Evolutionary conservation across 2,797 vertebrate genomes (phyloP).

Genomic region (Malurus leucopterus): DNA sequence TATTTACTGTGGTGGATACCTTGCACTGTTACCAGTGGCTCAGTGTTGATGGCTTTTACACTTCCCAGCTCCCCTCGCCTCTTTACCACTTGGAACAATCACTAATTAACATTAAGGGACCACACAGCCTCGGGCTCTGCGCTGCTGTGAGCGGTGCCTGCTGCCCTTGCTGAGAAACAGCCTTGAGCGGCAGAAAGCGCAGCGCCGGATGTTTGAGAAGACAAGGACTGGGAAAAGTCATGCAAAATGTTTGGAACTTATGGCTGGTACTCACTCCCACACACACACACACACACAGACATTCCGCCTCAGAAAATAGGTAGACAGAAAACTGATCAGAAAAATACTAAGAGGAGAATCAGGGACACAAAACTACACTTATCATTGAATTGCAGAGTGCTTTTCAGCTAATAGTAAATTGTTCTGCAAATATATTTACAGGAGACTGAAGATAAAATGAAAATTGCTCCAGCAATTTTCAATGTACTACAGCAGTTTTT

Average conservation of each 20-base stretch:
- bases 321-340: no score
- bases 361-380: no score
- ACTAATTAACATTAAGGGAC: fast-evolving
- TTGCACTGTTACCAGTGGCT: neutral
- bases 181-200: neutral
- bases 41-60: neutral
- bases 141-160: fast-evolving
- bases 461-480: no score
- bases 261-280: no score
- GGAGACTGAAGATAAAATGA: no score
- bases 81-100: neutral
- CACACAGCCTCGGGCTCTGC: fast-evolving
- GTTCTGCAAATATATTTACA: no score
- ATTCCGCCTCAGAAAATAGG: neutral
- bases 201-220: fast-evolving
- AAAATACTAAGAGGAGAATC: no score
- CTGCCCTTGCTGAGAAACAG: neutral
- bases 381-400: no score
- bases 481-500: neutral
- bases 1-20: neutral
- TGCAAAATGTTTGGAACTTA: neutral
- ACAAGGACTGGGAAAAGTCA: neutral
- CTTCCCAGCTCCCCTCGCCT: neutral
- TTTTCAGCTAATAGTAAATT: no score
- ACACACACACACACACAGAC: no score